Percentiles rank a stretch among this genome's conserved stretches.
phyloP scores from a whole-genome alignment of 2,113 vertebrate genomes.

The Chaenocephalus aceratus region DNA sequence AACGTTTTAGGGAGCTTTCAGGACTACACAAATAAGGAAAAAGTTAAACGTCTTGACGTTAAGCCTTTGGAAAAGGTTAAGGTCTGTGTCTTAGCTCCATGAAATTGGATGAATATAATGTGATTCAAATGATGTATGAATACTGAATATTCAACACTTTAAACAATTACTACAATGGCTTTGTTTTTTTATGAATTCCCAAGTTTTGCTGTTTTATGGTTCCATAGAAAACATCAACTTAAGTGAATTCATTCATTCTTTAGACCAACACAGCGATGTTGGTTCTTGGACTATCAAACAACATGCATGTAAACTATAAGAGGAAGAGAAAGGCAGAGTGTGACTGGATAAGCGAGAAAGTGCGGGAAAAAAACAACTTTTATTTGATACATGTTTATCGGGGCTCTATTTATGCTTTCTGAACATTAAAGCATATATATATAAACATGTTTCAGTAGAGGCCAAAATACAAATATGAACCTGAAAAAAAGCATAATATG shows the following conservation, averaged over 20 bases:
- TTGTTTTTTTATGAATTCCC: background rate
- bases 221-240: background rate
- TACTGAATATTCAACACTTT: background rate
- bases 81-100: background rate
- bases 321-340: background rate
- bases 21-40: background rate
- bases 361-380: background rate
- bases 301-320: background rate
- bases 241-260: background rate
- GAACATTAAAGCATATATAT: too few relatives aligned
- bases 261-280: background rate
- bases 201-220: constrained; percentile 1
- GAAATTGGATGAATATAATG: background rate
- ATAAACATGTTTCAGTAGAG: too few relatives aligned
- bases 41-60: background rate
- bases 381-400: too few relatives aligned
- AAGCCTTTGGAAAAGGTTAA: background rate
- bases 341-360: background rate
- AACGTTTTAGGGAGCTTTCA: background rate
- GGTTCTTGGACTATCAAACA: background rate
- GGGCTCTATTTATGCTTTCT: too few relatives aligned
- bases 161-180: background rate
- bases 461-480: too few relatives aligned
- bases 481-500: too few relatives aligned
- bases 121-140: background rate